Base-by-base conservation (phyloP, 2,888 invertebrate genomes). In the Melanchra persicariae region DNA sequence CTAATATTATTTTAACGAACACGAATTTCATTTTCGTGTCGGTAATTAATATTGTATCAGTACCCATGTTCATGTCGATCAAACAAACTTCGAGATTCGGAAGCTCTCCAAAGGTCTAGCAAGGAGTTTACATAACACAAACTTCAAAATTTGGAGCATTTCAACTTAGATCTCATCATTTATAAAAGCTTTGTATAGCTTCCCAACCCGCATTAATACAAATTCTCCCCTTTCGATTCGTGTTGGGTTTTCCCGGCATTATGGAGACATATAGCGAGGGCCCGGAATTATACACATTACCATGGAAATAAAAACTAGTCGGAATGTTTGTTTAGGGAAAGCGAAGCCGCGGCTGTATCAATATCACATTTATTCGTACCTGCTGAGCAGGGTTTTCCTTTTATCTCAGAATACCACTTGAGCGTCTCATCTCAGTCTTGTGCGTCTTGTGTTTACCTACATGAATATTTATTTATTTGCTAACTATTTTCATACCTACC, bases 181-280 rank as follows among this genome's bases (percentile, higher is more conserved):
- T 82, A 73, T 79, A 85, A 85, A 85, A 84, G 87, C 83, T 85
- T 85, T 85, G 77, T 84, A 69, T 71, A 73, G 66, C 26, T 77
- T 63, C 65, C 73, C 71, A 62, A 74, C 71, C 82, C 84, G 74
- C 84, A 85, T 88, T 88, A 85, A 88, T 89, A 88, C 84, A 87
- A 86, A 88, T 88, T 87, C 85, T 67, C 84, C 81, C 81, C 80
- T 85, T 88, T 86, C 87, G 85, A 88, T 86, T 85, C 86, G 81
- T 86, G 79, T 78, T 74, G 83, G 85, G 81, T 83, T 80, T 61
- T 54, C 57, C 67, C 79, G 69, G 51, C 57, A 68, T 52, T 49
- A 66, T 52, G 57, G 77, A 69, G 64, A 84, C 82, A 80, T 82
- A 82, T 74, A 74, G 73, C 64, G 62, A 69, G 67, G 75, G 62